These are phyloP conservation scores for Drosophila lini DNA, from an alignment of 1,140 invertebrate genomes.

Conservation along the genomic window DNA sequence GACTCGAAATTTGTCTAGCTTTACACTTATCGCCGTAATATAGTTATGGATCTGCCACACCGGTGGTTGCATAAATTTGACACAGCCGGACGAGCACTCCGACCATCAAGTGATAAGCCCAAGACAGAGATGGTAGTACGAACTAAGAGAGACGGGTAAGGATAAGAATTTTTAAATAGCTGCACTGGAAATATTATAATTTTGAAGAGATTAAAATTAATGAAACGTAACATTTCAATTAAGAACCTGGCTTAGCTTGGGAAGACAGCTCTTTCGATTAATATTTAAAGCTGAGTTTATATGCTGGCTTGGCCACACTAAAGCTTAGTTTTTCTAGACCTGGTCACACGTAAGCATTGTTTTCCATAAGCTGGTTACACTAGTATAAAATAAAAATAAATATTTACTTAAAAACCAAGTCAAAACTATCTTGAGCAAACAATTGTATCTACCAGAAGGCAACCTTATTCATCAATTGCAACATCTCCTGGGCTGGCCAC, in stretches of 20 bases:
- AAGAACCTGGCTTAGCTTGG: fast-evolving
- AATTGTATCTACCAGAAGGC: background rate
- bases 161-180: conserved; percentile 19
- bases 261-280: background rate
- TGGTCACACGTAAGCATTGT: background rate
- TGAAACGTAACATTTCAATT: background rate
- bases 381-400: too few relatives aligned
- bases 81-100: conserved; percentile 51
- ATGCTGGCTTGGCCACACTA: background rate
- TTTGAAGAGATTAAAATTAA: background rate
- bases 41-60: conserved; percentile 75
- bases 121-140: conserved; percentile 1
- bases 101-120: conserved; percentile 42
- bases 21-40: conserved; percentile 69
- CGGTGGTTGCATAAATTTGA: conserved; percentile 70
- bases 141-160: background rate
- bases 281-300: background rate
- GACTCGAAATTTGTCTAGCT: conserved; percentile 74
- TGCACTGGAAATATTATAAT: background rate
- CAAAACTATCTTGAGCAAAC: background rate
- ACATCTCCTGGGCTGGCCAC: background rate
- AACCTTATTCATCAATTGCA: background rate
- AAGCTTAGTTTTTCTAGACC: too few relatives aligned
- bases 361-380: too few relatives aligned
- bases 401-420: too few relatives aligned